Evolutionary conservation across 2,888 invertebrate species (phyloP), one percentile per base, ranked within the genome.

Genomic region (Trachelus tabidus): DNA sequence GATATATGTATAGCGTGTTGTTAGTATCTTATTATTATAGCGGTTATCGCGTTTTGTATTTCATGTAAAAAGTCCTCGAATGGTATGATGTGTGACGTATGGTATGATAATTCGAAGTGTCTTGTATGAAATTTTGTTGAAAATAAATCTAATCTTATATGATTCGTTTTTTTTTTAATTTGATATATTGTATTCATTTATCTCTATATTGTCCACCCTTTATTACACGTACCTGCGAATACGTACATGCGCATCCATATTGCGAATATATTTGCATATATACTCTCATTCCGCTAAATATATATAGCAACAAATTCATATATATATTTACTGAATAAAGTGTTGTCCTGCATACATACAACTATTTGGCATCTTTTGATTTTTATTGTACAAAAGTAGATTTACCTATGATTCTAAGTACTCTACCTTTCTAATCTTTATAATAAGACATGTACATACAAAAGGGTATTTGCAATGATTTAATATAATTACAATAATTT

Each of bases 361-460:
- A 79, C 82, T 82, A 85, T 87, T 88, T 88, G 87, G 87, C 85
- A 87, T 88, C 84, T 85, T 87, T 87, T 85, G 85, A 87, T 86
- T 84, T 84, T 85, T 81, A 85, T 85, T 82, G 84, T 88, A 89
- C 83, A 89, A 88, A 88, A 87, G 83, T 87, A 85, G 81, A 84
- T 84, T 86, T 76, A 79, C 77, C 82, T 84, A 84, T 75, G 68
- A 71, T 79, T 34, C 78, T 84, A 81, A 81, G 78, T 79, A 80
- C 77, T 79, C 76, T 79, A 40, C 37, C 77, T 77, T 81, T 77
- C 76, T 82, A 81, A 79, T 82, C 81, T 78, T 84, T 81, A 82
- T 81, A 81, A 84, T 83, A 82, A 84, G 79, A 83, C 84, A 82
- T 83, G 81, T 84, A 85, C 83, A 81, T 84, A 85, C 83, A 81